phyloP scores from a whole-genome alignment of 2,113 vertebrate species.

The Coptodon bakossiorum region DNA sequence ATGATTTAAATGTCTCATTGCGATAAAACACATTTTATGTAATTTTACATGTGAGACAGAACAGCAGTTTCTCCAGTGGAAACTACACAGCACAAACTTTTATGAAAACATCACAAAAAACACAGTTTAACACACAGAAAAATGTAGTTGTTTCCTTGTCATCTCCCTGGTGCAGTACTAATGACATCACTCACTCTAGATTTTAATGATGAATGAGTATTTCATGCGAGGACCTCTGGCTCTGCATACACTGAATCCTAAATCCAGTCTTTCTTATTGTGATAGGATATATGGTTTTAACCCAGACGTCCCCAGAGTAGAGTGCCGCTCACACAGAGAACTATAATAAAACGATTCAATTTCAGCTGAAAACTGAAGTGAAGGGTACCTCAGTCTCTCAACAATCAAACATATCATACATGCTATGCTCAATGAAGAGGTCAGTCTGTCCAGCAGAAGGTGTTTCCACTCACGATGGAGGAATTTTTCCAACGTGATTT shows the following conservation, averaged over 20 bases:
- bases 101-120: not conserved
- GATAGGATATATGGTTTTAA: not conserved
- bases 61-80: not conserved
- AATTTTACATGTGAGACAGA: not conserved
- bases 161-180: not conserved
- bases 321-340: not conserved
- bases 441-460: not conserved
- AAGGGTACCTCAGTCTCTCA: not conserved
- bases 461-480: not conserved
- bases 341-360: not conserved
- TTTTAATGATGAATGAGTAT: not conserved
- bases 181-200: not conserved
- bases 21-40: not conserved
- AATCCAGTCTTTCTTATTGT: not conserved
- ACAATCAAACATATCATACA: not conserved
- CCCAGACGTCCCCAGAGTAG: not conserved
- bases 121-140: not conserved
- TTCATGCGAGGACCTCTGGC: not conserved
- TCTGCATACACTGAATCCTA: not conserved
- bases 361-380: not conserved
- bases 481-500: not conserved
- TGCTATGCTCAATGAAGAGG: not conserved
- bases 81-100: rapidly evolving
- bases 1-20: not conserved
- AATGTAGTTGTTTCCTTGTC: not conserved